A percentile compares a stretch with the other conserved stretches of the same genome.
These are phyloP conservation scores for Rapana venosa DNA, from an alignment of 2,888 invertebrate species.

Conservation along the genomic window DNA sequence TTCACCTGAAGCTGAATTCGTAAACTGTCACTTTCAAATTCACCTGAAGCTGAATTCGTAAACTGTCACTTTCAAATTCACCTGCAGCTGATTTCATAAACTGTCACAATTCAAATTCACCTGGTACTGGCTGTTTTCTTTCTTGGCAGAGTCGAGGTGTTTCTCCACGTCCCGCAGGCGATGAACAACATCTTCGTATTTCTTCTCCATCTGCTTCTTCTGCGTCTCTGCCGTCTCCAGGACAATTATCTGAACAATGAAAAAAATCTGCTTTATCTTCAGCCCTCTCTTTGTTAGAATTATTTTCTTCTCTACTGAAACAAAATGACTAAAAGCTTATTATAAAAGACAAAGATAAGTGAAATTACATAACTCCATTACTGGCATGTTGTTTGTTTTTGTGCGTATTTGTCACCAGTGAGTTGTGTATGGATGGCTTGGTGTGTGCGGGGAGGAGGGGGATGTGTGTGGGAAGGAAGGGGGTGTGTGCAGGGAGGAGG, in stretches of 20 bases:
- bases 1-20: conserved; percentile 66
- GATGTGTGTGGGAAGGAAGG: too few relatives aligned
- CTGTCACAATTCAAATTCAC: conserved; percentile 47
- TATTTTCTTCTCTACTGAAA: too few relatives aligned
- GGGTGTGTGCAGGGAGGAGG: too few relatives aligned
- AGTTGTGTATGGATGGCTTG: too few relatives aligned
- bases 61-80: neutral
- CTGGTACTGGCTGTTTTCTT: conserved; percentile 66
- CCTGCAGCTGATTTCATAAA: too few relatives aligned
- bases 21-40: too few relatives aligned
- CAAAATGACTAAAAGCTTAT: neutral
- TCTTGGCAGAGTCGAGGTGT: conserved; percentile 32
- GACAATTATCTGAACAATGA: conserved; percentile 85
- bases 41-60: too few relatives aligned
- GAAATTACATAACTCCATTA: neutral
- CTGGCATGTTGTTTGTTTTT: too few relatives aligned
- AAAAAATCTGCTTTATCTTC: neutral
- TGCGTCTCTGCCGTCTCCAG: conserved; percentile 89
- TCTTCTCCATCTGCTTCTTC: conserved; percentile 87
- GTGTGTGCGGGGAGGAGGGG: too few relatives aligned
- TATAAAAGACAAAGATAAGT: neutral
- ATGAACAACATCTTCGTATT: conserved; percentile 83
- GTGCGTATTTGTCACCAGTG: too few relatives aligned
- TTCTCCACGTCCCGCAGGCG: conserved; percentile 36
- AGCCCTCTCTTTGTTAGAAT: too few relatives aligned